Base-by-base conservation (phyloP, 2,888 invertebrate genomes). In the Luperina nickerlii region DNA sequence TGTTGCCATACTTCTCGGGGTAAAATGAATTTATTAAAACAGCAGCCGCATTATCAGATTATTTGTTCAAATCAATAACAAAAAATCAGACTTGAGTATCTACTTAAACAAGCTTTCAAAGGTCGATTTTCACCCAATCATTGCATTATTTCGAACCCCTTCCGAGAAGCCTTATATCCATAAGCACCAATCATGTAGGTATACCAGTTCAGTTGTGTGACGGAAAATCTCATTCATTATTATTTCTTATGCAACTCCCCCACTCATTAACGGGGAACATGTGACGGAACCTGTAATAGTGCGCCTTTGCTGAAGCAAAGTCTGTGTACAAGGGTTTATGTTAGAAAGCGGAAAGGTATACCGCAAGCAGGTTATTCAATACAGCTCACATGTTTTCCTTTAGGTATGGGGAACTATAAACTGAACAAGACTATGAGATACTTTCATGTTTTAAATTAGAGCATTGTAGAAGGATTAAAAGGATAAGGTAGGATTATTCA, bases 231-330 rank as follows among this genome's bases (percentile, higher is more conserved):
- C 51, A 85, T 79, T 87, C 60, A 79, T 81, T 81, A 81, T 79
- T 83, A 87, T 86, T 86, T 78, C 67, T 78, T 85, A 78, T 76
- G 76, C 83, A 83, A 57, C 76, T 78, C 67, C 80, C 85, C 85
- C 11, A 69, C 80, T 87, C 88, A 87, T 87, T 87, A 87, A 88
- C 62, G 72, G 71, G 60, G 66, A 84, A 84, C 84, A 84, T 81
- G 67, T 87, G 89, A 76, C 72, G 74, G 74, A 24, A 15, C 65
- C 73, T 60, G 66, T 78, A 62, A 76, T 74, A 74, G 54, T 67
- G 78, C 38, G 45, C 74, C 71, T 79, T 32, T 77, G 45, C 62
- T 48, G 68, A 78, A 78, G 81, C 57, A 74, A 78, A 81, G 67
- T 67, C 63, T 27, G 27, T 68, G 79, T 63, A 76, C 69, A 67